phyloP scores from a whole-genome alignment of 1,140 invertebrate species.

The Drosophila grimshawi region DNA sequence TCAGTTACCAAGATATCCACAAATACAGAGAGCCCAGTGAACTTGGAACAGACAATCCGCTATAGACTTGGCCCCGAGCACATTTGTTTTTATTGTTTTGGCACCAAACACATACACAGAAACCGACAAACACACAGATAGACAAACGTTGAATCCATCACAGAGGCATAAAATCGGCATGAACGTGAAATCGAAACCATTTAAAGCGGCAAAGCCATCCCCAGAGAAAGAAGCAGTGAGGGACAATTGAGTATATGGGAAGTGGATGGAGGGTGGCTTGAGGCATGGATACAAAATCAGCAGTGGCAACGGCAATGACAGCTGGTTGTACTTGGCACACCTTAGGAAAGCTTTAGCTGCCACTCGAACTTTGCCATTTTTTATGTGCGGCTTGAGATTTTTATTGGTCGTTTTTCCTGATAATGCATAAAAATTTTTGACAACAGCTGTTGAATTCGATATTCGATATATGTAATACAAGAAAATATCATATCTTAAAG shows the following conservation, averaged over 20 bases:
- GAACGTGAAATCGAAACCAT: conserved; percentile 53
- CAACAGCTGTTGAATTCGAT: conserved; percentile 42
- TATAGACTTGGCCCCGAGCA: conserved; percentile 42
- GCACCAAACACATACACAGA: conserved; percentile 28
- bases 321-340: conserved; percentile 12
- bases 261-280: not conserved
- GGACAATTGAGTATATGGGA: no score
- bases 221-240: not conserved
- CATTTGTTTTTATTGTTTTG: conserved; percentile 72
- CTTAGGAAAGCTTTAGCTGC: conserved; percentile 15
- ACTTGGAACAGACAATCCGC: conserved; percentile 11
- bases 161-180: conserved; percentile 51
- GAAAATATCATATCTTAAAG: not conserved
- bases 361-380: conserved; percentile 28
- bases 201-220: conserved; percentile 46
- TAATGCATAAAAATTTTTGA: conserved; percentile 29
- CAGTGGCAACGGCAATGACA: conserved; percentile 8
- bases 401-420: conserved; percentile 28
- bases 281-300: not conserved
- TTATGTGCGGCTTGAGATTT: conserved; percentile 52
- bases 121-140: conserved; percentile 24
- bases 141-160: conserved; percentile 59
- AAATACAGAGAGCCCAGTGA: conserved; percentile 23
- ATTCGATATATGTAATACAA: conserved; percentile 23
- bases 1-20: conserved; percentile 59